Conservation (phyloP, 2,888 invertebrate species). For the Catonia carolina region DNA sequence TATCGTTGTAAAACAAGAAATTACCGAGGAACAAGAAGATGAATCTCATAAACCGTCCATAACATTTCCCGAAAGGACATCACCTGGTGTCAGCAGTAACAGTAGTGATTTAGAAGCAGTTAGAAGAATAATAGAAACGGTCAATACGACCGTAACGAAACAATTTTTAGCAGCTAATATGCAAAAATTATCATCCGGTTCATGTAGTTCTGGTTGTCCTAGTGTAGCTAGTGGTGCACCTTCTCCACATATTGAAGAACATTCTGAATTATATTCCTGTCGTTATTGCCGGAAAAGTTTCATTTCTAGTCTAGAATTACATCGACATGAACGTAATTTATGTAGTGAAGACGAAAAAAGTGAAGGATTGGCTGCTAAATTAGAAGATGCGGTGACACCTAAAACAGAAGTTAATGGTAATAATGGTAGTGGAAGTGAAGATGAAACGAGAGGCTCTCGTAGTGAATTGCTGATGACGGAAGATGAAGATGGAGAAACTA, state of each 20-base stretch:
- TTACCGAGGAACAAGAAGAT: constrained; percentile 45
- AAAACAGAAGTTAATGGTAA: constrained; percentile 51
- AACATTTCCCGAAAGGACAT: constrained; percentile 16
- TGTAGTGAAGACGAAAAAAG: constrained; percentile 45
- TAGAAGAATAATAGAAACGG: constrained; percentile 65
- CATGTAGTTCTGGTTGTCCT: constrained; percentile 38
- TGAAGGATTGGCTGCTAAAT: constrained; percentile 57
- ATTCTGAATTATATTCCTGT: constrained; percentile 26
- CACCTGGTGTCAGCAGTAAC: constrained; percentile 41
- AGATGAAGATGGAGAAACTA: constrained; percentile 38
- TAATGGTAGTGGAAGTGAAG: constrained; percentile 33
- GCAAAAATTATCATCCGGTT: constrained; percentile 56
- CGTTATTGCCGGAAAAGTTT: constrained; percentile 32
- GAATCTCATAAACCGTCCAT: constrained; percentile 39
- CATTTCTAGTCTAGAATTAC: constrained; percentile 46
- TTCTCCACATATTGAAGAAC: constrained; percentile 25
- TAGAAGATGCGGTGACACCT: constrained; percentile 57
- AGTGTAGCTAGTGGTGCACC: constrained; percentile 32
- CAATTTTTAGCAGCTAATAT: constrained; percentile 59
- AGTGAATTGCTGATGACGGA: constrained; percentile 34
- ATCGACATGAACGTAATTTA: constrained; percentile 61
- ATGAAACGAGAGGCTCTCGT: constrained; percentile 33
- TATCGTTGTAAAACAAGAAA: constrained; percentile 49
- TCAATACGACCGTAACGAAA: constrained; percentile 67
- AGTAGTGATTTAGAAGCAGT: constrained; percentile 56